A percentile compares a stretch with the other conserved stretches of the same genome.
These are phyloP conservation scores for Tolmerus cingulatus DNA, from an alignment of 2,888 invertebrate species.

Conservation along the genomic window DNA sequence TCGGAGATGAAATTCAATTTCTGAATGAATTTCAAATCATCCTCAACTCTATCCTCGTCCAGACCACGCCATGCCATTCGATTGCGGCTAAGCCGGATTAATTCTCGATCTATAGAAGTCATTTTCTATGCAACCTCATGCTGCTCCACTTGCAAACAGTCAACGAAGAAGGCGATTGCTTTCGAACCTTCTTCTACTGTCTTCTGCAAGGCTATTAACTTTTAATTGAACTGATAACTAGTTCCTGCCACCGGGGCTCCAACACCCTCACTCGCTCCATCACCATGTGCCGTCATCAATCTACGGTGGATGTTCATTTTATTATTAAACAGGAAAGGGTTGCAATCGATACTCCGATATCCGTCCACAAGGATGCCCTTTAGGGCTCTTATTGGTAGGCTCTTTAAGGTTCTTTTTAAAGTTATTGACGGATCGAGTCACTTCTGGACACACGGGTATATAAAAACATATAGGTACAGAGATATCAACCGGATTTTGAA, in stretches of 20 bases:
- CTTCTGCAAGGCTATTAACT: not conserved
- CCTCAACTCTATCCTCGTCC: not conserved
- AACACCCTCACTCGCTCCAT: not conserved
- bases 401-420: not conserved
- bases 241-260: not conserved
- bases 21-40: not conserved
- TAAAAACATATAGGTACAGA: not conserved
- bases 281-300: not conserved
- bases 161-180: not conserved
- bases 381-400: not conserved
- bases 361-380: not conserved
- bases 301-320: not conserved
- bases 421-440: not conserved
- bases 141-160: not conserved
- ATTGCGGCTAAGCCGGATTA: not conserved
- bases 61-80: not conserved
- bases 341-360: not conserved
- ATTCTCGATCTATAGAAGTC: not conserved
- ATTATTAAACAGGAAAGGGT: not conserved
- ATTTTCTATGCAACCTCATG: not conserved
- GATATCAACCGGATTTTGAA: not conserved
- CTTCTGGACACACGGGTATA: not conserved
- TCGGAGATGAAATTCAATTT: not conserved
- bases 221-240: not conserved
- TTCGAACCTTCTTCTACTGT: not conserved